These are phyloP conservation scores for Torymus texanus DNA, from an alignment of 2,888 invertebrate genomes.

Conservation along the genomic window DNA sequence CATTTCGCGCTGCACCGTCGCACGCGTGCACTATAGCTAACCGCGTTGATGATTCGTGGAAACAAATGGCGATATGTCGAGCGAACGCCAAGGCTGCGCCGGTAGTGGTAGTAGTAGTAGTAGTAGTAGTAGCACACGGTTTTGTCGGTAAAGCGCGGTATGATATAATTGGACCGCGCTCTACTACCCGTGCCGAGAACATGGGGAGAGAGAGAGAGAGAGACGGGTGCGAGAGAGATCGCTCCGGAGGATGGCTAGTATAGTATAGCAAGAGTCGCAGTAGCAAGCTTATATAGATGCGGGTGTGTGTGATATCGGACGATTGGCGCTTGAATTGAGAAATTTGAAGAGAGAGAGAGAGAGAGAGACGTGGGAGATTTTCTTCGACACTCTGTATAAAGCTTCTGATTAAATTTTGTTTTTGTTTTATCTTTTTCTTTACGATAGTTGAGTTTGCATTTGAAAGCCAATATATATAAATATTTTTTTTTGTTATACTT, in stretches of 20 bases:
- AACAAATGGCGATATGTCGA: constrained; percentile 56
- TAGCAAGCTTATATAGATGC: constrained; percentile 5
- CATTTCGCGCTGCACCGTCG: constrained; percentile 37
- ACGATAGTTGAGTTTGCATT: no score
- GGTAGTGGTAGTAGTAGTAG: no score
- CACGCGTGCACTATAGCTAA: background rate
- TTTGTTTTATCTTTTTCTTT: no score
- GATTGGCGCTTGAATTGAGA: background rate
- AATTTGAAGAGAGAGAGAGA: background rate
- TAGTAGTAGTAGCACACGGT: constrained; percentile 33
- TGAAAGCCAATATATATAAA: no score
- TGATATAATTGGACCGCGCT: constrained; percentile 70
- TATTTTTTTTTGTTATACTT: no score
- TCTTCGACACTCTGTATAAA: no score
- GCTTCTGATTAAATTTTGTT: no score
- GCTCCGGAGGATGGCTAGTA: constrained; percentile 64
- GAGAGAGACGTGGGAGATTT: no score
- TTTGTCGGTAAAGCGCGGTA: constrained; percentile 60
- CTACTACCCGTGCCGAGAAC: constrained; percentile 65
- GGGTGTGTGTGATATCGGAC: background rate
- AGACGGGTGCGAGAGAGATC: constrained; percentile 40
- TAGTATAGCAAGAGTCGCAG: background rate
- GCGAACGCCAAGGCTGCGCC: constrained; percentile 54
- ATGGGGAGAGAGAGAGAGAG: constrained; percentile 45
- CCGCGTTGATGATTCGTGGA: constrained; percentile 44